Evolutionary conservation across 1,140 invertebrate species (phyloP).

Genomic region (Drosophila tristis): DNA sequence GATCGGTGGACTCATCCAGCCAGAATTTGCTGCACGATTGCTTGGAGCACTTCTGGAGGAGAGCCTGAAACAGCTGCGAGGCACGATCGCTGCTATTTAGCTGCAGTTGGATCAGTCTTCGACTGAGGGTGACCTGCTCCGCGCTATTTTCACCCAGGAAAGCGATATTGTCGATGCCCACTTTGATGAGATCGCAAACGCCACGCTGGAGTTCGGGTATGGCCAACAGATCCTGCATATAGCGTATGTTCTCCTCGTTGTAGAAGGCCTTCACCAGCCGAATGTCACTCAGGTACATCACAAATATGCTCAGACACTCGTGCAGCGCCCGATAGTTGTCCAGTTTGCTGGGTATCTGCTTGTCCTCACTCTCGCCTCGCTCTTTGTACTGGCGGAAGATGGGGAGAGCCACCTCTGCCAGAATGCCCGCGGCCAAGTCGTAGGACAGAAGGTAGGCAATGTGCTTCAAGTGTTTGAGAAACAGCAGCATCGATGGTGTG

Average conservation of each 20-base stretch:
- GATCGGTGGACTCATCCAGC: conserved; percentile 49
- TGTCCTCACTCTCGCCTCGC: conserved; percentile 11
- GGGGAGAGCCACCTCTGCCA: conserved; percentile 75
- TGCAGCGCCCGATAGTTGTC: conserved; percentile 65
- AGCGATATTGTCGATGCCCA: conserved; percentile 80
- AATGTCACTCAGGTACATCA: conserved; percentile 79
- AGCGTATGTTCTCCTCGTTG: conserved; percentile 78
- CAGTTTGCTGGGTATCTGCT: conserved; percentile 32
- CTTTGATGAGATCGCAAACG: conserved; percentile 82
- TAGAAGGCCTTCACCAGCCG: conserved; percentile 79
- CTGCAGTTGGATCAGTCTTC: conserved; percentile 72
- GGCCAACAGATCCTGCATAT: conserved; percentile 72
- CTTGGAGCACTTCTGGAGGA: conserved; percentile 52
- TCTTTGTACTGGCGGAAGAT: conserved; percentile 73
- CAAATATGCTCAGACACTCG: conserved; percentile 78
- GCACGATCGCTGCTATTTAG: conserved; percentile 73
- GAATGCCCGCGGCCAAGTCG: conserved; percentile 68
- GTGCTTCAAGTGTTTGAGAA: conserved; percentile 76
- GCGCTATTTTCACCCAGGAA: conserved; percentile 76
- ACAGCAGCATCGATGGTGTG: conserved; percentile 51
- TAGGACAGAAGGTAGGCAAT: conserved; percentile 69
- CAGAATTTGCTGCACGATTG: conserved; percentile 55
- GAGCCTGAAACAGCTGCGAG: conserved; percentile 59
- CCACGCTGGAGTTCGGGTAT: conserved; percentile 69
- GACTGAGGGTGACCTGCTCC: conserved; percentile 66